Evolutionary conservation across 2,113 vertebrate genomes (phyloP), one percentile per base, ranked within the genome.

Genomic region (Mirounga angustirostris): DNA sequence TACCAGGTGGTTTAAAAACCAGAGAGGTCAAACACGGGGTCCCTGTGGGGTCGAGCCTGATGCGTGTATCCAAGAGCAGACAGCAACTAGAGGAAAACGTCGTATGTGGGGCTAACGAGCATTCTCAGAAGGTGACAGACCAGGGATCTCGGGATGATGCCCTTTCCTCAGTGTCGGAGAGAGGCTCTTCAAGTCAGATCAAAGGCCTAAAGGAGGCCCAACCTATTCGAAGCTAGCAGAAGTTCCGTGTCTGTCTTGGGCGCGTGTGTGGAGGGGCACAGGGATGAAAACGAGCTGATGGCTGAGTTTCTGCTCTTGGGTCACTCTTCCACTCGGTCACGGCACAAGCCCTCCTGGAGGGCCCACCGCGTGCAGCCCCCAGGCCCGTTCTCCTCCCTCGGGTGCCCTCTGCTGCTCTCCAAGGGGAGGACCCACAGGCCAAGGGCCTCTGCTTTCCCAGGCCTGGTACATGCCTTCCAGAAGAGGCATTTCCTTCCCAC

Each of bases 41-140:
- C n/a, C 5, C 0, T 8, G 11, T 0, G 3, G 15, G 8, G 2
- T 3, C 24, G 14, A 52, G n/a, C 33, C 26, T 40, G 74, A 18
- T 3, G 6, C 1, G 0, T 2, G 2, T 0, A 14, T 36, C 65
- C 46, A 61, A 0, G 5, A 26, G 36, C 4, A 13, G 33, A 30
- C 1, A 3, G 15, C 18, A 12, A 4, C 21, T 4, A 4, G 2
- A 24, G 58, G 89, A n/a, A 71, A 80, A 94, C 4, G 30, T 22
- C 1, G 0, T 1, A 0, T 24, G 78, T n/a, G 36, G 0, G 76
- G 14, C 16, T 63, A 9, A 33, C 0, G n/a, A 11, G 18, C 1
- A 0, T 9, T 40, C 63, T 78, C 81, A 0, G 56, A 61, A 43
- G 56, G 78, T 59, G 69, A 61, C 19, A 33, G 65, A 79, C 54